Evolutionary conservation across 2,888 invertebrate genomes (phyloP).

Genomic region (Micropterix aruncella): DNA sequence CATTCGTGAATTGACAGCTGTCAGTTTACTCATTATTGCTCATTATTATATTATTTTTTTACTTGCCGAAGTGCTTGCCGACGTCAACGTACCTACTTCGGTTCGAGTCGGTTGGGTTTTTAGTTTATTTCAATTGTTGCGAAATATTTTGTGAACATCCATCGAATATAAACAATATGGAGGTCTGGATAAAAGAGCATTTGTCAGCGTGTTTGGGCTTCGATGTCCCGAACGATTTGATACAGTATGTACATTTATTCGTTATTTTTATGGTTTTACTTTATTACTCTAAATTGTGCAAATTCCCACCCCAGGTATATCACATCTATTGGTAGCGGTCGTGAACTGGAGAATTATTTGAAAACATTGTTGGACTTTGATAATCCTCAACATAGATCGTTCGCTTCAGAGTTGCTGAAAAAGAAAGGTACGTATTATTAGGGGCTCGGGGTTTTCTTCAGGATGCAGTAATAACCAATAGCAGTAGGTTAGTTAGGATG

Average conservation of each 20-base stretch:
- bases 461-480: too few relatives aligned
- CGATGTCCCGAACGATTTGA: slow-evolving; percentile 54
- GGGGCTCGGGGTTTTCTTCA: slow-evolving; percentile 12
- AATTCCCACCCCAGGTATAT: slow-evolving; percentile 43
- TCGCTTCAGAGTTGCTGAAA: slow-evolving; percentile 45
- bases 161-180: too few relatives aligned
- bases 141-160: too few relatives aligned
- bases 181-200: slow-evolving; percentile 49
- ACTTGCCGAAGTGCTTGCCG: too few relatives aligned
- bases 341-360: slow-evolving; percentile 67
- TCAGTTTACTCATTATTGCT: too few relatives aligned
- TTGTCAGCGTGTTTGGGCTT: slow-evolving; percentile 52
- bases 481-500: too few relatives aligned
- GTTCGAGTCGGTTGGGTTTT: too few relatives aligned
- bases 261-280: slow-evolving; percentile 1
- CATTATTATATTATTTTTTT: too few relatives aligned
- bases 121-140: too few relatives aligned
- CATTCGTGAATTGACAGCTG: too few relatives aligned
- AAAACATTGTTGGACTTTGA: slow-evolving; percentile 55
- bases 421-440: slow-evolving; percentile 32
- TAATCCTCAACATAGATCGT: slow-evolving; percentile 49
- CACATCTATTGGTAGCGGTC: slow-evolving; percentile 50
- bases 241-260: slow-evolving; percentile 33
- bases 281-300: slow-evolving; percentile 1
- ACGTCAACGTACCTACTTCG: too few relatives aligned